Base-by-base conservation (phyloP, 2,888 invertebrate genomes). In the Furcula furcula region DNA sequence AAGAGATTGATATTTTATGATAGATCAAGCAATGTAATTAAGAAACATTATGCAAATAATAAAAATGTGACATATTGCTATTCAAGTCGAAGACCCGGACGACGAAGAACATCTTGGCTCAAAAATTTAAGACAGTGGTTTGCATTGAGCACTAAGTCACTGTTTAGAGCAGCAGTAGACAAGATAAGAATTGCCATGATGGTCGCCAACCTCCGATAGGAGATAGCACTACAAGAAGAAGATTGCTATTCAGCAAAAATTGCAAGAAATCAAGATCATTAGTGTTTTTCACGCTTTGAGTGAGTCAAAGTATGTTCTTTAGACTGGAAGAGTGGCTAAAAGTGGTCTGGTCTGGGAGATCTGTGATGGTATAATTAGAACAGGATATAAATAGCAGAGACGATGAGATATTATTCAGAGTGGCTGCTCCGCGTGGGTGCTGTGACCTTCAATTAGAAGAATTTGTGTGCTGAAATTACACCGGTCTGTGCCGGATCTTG, bases 391-490 rank as follows among this genome's bases (percentile, higher is more conserved):
- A 83, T 85, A 85, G 74, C 46, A 43, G 39, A 43, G 50, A 63
- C 70, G 67, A 69, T 70, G 73, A 71, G 72, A 65, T 71, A 65
- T 75, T 71, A 65, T 70, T 66, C 29, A 63, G 57, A 43, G 43
- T 41, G 46, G 50, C 34, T 55, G 52, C 46, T 58, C 56, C 56
- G 71, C 65, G 86, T 84, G 75, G 82, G 82, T 52, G 75, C 54
- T 57, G 53, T 61, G 76, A 75, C 81, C 80, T 84, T 83, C 80
- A 79, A 70, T 74, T 65, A 70, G 56, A 61, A 58, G 69, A 69
- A 68, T 69, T 53, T 46, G 51, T 57, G 55, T 62, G 59, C 54
- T 69, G 61, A 71, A 65, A 65, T 63, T 51, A 56, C 60, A 68
- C 75, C 65, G 53, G 78, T 61, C 51, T 41, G 47, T 43, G 43